Conservation (phyloP, 1,140 invertebrate genomes). For the Sogatella furcifera region DNA sequence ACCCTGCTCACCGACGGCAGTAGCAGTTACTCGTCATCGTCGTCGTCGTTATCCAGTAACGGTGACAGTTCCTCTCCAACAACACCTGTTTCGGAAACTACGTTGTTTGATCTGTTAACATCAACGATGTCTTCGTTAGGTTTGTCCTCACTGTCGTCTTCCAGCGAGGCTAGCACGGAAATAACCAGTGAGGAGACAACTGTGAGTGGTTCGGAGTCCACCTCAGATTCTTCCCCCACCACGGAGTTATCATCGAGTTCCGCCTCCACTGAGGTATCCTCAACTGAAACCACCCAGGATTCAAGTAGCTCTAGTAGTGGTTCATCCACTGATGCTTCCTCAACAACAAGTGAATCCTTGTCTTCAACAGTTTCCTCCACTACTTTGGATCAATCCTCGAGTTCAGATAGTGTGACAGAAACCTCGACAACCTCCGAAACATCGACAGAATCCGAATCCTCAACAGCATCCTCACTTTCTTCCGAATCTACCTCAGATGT, state of each 20-base stretch:
- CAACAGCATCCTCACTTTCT: not conserved
- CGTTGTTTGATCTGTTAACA: not conserved
- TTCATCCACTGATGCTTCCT: not conserved
- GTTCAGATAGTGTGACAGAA: constrained; percentile 8
- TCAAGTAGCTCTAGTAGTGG: not conserved
- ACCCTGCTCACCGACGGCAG: constrained; percentile 5
- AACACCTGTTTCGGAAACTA: too few species aligned
- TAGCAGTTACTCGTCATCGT: too few species aligned
- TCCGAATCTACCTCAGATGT: not conserved
- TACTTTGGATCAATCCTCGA: constrained; percentile 1
- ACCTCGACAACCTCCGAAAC: constrained; percentile 10
- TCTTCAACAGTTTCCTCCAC: constrained; percentile 21
- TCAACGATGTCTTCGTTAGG: not conserved
- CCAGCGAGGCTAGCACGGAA: not conserved
- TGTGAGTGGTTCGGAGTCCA: not conserved
- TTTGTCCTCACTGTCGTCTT: not conserved
- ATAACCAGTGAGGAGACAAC: not conserved
- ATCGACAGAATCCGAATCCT: constrained; percentile 7
- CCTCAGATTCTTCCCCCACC: not conserved
- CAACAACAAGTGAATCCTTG: constrained; percentile 13
- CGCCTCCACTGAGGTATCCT: not conserved
- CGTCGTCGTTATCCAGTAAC: not conserved
- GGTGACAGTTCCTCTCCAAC: constrained; percentile 7
- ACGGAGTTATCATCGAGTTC: not conserved
- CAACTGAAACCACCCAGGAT: not conserved